Conservation (phyloP, 2,797 vertebrate genomes). For the Cyclopterus lumpus region DNA sequence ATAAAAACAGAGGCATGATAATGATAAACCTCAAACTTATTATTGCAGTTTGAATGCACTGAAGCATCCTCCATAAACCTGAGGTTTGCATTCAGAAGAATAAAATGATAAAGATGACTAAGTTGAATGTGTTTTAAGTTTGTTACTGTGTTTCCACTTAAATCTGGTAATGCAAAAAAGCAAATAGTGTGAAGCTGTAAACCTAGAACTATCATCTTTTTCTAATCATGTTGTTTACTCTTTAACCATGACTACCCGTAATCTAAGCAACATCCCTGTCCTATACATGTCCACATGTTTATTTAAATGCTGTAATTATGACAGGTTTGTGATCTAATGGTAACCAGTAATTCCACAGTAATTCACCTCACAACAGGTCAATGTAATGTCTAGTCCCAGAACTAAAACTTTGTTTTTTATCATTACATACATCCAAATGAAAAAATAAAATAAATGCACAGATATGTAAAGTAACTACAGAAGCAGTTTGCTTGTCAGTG, state of each 20-base stretch:
- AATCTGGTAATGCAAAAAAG: constrained; percentile 67
- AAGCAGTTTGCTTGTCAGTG: constrained; percentile 71
- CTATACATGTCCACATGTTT: constrained; percentile 78
- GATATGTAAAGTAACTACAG: constrained; percentile 74
- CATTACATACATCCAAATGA: constrained; percentile 75
- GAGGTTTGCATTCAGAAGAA: constrained; percentile 78
- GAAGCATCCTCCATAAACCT: constrained; percentile 80
- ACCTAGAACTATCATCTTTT: constrained; percentile 76
- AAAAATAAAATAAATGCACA: constrained; percentile 66
- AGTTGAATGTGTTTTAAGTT: constrained; percentile 47
- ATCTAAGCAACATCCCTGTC: constrained; percentile 92
- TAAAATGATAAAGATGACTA: constrained; percentile 56
- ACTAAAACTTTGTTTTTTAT: constrained; percentile 58
- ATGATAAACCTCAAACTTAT: constrained; percentile 82
- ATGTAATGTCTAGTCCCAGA: constrained; percentile 72
- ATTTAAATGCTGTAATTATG: constrained; percentile 62
- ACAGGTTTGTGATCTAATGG: constrained; percentile 71
- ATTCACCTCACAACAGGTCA: constrained; percentile 76
- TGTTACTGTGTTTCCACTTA: constrained; percentile 61
- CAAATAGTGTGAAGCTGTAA: constrained; percentile 85
- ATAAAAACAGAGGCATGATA: constrained; percentile 78
- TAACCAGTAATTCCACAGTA: constrained; percentile 74
- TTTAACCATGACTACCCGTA: constrained; percentile 96
- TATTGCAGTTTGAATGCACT: constrained; percentile 84
- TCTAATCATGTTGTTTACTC: constrained; percentile 83